Base-by-base conservation (phyloP, 1,140 invertebrate species). In the Drosophila suzukii region DNA sequence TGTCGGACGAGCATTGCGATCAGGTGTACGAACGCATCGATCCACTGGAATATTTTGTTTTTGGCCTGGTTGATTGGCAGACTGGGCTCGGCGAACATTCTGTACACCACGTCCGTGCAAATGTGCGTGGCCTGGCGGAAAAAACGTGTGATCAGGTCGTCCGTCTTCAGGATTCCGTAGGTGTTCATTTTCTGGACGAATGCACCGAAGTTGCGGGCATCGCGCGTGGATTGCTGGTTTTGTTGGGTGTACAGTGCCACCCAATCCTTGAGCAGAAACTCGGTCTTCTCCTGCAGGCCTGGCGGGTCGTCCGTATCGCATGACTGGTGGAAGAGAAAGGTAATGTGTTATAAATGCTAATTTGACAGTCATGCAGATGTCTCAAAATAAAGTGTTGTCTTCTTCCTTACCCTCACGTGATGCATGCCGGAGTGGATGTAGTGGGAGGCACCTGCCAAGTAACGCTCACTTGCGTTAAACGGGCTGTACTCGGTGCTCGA, bases 171-270 rank as follows among this genome's bases (percentile, higher is more conserved):
- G 50, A 99, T 98, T 4, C 98, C 98, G 78, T 99, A 97, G 62
- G 97, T 94, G 86, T 99, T 99, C 98, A 99, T 98, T 92, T 98
- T 95, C 84, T 98, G 97, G 0, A 99, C 97, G 93, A 99, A 99
- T 53, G 97, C 93, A 38, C 96, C 95, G 91, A 99, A 99, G n/a
- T 98, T 97, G 89, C 98, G 98, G 6, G 97, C 96, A 92, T 99
- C 98, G 44, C 97, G 94, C 0, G 96, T 95, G 13, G 96, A 95
- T 13, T 94, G 94, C 2, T 97, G 95, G 70, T 93, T 94, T 0
- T 93, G 93, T 7, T 94, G 92, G 6, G 94, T 94, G 88, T 98
- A 98, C 90, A 99, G 95, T 17, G 94, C 95, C 4, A 99, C 97
- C 99, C 99, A 99, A 90, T 99, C 98, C 13, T 98, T 94, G 7